Conservation (phyloP, 2,797 vertebrate species). For the Lophius americanus region DNA sequence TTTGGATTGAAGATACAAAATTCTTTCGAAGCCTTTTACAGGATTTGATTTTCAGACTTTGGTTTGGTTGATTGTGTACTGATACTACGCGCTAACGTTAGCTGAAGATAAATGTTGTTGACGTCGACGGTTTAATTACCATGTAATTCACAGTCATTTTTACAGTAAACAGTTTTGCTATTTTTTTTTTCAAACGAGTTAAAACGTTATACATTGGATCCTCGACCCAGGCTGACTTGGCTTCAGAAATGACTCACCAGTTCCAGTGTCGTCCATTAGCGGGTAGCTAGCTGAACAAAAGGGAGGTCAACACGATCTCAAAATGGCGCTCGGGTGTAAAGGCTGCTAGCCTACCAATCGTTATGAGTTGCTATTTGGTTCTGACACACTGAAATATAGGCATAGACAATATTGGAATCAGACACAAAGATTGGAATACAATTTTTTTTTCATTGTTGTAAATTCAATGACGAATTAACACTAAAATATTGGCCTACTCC, state of each 20-base stretch:
- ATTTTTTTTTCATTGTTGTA: too few species aligned
- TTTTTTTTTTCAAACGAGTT: background rate
- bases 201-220: accelerated
- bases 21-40: too few species aligned
- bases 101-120: background rate
- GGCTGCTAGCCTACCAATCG: background rate
- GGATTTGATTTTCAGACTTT: accelerated
- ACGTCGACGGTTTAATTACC: background rate
- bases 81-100: background rate
- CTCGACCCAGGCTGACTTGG: background rate
- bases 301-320: constrained; percentile 55
- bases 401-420: too few species aligned
- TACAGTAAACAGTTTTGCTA: too few species aligned
- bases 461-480: too few species aligned
- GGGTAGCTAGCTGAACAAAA: constrained; percentile 58
- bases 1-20: accelerated
- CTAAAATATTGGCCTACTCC: too few species aligned
- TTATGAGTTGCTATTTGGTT: too few species aligned
- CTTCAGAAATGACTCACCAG: constrained; percentile 53
- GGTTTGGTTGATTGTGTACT: background rate
- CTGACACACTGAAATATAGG: too few species aligned
- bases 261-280: constrained; percentile 65
- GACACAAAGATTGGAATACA: too few species aligned
- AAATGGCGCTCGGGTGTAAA: constrained; percentile 67
- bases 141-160: background rate